A percentile compares a stretch with the other conserved stretches of the same genome.
These are phyloP conservation scores for Drosophila azteca DNA, from an alignment of 1,140 invertebrate species.

Conservation along the genomic window DNA sequence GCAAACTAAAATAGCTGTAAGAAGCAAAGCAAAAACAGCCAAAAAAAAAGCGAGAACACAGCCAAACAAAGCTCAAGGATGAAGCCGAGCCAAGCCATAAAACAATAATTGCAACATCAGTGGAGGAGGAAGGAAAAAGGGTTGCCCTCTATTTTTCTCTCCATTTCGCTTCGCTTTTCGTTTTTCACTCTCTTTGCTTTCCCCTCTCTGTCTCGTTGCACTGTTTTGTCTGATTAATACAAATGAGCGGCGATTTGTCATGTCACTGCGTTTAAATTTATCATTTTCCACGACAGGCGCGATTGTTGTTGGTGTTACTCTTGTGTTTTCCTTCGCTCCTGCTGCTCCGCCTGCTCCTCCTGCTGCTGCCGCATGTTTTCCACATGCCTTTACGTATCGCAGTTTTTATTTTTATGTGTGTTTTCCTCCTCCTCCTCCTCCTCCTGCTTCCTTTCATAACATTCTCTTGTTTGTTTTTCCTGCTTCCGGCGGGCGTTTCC, in stretches of 20 bases:
- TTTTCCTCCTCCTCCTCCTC: constrained; percentile 15
- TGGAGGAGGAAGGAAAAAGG: constrained; percentile 17
- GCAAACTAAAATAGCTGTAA: constrained; percentile 33
- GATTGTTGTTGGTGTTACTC: constrained; percentile 33
- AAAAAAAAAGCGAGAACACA: background rate
- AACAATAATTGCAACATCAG: constrained; percentile 81
- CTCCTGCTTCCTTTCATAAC: constrained; percentile 35
- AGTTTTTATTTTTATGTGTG: constrained; percentile 37
- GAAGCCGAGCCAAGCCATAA: constrained; percentile 63
- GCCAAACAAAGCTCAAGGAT: constrained; percentile 9
- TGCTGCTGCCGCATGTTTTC: constrained; percentile 51
- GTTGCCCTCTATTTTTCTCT: constrained; percentile 33
- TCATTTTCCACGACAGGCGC: constrained; percentile 76
- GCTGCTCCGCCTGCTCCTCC: constrained; percentile 24
- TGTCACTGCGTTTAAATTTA: constrained; percentile 82
- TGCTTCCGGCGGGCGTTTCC: constrained; percentile 63
- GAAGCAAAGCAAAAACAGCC: background rate
- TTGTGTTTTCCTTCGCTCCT: constrained; percentile 14
- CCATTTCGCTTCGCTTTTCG: constrained; percentile 3
- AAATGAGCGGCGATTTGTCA: constrained; percentile 82
- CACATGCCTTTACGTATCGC: constrained; percentile 70
- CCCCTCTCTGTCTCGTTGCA: constrained; percentile 5
- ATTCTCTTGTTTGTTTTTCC: constrained; percentile 75
- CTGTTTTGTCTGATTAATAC: constrained; percentile 76
- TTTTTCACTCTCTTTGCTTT: constrained; percentile 16